Evolutionary conservation across 2,113 vertebrate species (phyloP), one percentile per base, ranked within the genome.

Genomic region (Cebidichthys violaceus): DNA sequence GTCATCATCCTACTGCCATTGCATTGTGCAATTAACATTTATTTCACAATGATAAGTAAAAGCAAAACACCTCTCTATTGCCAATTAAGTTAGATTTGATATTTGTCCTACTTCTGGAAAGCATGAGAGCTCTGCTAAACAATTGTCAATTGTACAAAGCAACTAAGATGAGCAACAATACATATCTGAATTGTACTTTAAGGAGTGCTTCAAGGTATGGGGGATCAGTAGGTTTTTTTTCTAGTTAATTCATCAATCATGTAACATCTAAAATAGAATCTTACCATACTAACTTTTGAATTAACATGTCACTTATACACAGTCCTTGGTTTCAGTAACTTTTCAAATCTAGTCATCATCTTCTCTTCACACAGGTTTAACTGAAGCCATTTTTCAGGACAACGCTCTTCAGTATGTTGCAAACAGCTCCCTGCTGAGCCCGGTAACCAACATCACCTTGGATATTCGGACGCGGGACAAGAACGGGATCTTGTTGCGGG

Each of bases 401-500:
- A 93, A 94, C 0, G 86, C 92, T 60, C 88, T 95, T 0, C 94
- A 94, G 39, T 99, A 96, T 72, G 83, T 82, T 4, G 90, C 95
- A 81, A 96, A 95, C 9, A 18, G 85, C 0, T 96, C 96, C 0
- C 87, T 96, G 15, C 83, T 77, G 1, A 83, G 27, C 22, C 70
- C 92, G 0, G 94, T 98, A 24, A 95, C 92, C 35, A 92, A 77
- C 43, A 82, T 99, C 76, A 96, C 92, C 0, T 0, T 99, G 87
- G 88, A 94, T 27, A 89, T 99, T 88, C 95, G 97, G 29, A 99
- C 98, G 0, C 95, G 97, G 0, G 96, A 97, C 3, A 52, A 90
- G 0, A 95, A 96, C 6, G 97, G 95, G 0, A 89, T 95, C 79
- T 81, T 99, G 77, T 83, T 99, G 24, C 84, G 83, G 13, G 95